These are phyloP conservation scores for Platyura marginata DNA, from an alignment of 1,140 invertebrate species.

Conservation along the genomic window DNA sequence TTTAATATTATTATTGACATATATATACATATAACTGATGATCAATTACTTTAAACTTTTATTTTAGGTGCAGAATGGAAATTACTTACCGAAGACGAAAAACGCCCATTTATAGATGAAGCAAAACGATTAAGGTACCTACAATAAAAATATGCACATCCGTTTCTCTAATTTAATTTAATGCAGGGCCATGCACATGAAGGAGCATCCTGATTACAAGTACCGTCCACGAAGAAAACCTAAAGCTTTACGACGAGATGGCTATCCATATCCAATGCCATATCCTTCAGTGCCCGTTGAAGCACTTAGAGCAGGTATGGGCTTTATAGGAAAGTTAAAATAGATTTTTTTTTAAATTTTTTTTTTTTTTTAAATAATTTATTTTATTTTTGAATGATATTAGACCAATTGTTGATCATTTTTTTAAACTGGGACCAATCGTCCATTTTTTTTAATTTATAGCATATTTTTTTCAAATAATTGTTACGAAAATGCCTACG, in stretches of 20 bases:
- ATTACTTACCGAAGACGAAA: slow-evolving; percentile 71
- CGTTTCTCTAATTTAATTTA: too few relatives aligned
- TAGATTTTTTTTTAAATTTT: too few relatives aligned
- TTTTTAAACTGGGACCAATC: too few relatives aligned
- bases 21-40: too few relatives aligned
- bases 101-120: slow-evolving; percentile 92
- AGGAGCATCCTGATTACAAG: slow-evolving; percentile 82
- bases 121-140: slow-evolving; percentile 66
- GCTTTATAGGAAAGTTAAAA: too few relatives aligned
- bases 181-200: slow-evolving; percentile 57
- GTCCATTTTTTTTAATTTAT: too few relatives aligned
- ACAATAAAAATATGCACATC: not conserved
- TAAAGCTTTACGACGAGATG: slow-evolving; percentile 82
- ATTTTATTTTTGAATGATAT: too few relatives aligned
- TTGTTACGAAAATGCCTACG: too few relatives aligned
- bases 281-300: slow-evolving; percentile 86
- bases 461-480: too few relatives aligned
- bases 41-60: not conserved
- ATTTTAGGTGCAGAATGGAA: slow-evolving; percentile 84
- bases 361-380: too few relatives aligned
- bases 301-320: slow-evolving; percentile 60
- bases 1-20: too few relatives aligned
- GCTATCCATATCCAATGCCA: slow-evolving; percentile 85
- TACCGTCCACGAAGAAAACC: slow-evolving; percentile 74
- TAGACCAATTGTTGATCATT: too few relatives aligned